Evolutionary conservation across 2,888 invertebrate genomes (phyloP).

Genomic region (Rotaria sp.): DNA sequence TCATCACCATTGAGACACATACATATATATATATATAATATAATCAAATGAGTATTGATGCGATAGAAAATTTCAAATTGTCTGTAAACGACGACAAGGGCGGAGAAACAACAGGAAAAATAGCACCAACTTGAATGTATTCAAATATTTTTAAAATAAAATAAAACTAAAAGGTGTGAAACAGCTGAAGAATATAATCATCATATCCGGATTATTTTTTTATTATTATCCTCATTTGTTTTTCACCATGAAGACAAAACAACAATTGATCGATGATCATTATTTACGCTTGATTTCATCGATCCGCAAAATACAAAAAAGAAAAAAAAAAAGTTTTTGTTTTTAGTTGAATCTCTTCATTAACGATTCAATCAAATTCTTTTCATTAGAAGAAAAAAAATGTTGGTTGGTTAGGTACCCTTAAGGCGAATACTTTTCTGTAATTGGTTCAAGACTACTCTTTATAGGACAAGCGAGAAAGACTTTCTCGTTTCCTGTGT

Average conservation of each 20-base stretch:
- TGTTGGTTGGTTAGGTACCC: not conserved
- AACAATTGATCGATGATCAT: not conserved
- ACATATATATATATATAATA: not conserved
- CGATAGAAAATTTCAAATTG: conserved; percentile 21
- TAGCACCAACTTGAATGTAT: conserved; percentile 17
- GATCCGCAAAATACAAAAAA: not conserved
- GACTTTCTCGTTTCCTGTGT: conserved; percentile 6
- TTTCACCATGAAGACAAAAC: not conserved
- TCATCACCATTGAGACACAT: not conserved
- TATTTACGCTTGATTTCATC: conserved; percentile 8
- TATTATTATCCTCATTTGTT: not conserved
- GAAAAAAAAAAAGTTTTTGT: not conserved
- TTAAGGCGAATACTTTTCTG: not conserved
- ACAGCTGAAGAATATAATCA: not conserved
- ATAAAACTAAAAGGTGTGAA: not conserved
- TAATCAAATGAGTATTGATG: conserved; percentile 10
- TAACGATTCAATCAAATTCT: not conserved
- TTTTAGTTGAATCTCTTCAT: not conserved
- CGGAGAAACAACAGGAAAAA: conserved; percentile 7
- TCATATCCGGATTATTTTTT: not conserved
- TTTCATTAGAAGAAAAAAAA: not conserved
- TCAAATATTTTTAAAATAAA: not conserved
- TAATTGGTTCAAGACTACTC: not conserved
- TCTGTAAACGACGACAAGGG: conserved; percentile 9
- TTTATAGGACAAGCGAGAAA: not conserved